Percentiles rank a stretch among this genome's conserved stretches.
These are phyloP conservation scores for Bedellia somnulentella DNA, from an alignment of 2,888 invertebrate species.

Conservation along the genomic window DNA sequence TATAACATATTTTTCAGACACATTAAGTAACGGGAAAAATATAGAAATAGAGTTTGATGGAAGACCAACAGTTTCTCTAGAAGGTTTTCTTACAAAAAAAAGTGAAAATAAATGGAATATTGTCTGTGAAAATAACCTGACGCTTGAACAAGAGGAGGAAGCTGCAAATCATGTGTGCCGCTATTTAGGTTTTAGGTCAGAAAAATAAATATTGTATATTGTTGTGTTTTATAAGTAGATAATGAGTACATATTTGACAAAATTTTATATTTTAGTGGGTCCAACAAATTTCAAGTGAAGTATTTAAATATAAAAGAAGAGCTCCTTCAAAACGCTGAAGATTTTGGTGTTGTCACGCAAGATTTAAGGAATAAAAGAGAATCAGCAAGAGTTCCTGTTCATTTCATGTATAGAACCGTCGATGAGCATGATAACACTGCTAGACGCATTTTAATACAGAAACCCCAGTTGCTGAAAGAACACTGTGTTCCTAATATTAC, in stretches of 20 bases:
- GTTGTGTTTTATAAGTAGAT: too few species aligned
- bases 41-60: slow-evolving; percentile 63
- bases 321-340: slow-evolving; percentile 14
- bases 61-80: slow-evolving; percentile 58
- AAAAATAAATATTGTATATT: too few species aligned
- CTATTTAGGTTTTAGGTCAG: slow-evolving; percentile 68
- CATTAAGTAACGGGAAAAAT: slow-evolving; percentile 66
- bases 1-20: slow-evolving; percentile 59
- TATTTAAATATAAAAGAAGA: slow-evolving; percentile 34
- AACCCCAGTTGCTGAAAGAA: slow-evolving; percentile 39
- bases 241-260: too few species aligned
- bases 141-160: slow-evolving; percentile 36
- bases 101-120: slow-evolving; percentile 67
- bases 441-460: slow-evolving; percentile 25
- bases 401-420: slow-evolving; percentile 25
- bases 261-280: slow-evolving; percentile 36
- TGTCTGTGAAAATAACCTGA: slow-evolving; percentile 57
- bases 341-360: too few species aligned
- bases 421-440: slow-evolving; percentile 16
- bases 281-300: slow-evolving; percentile 34
- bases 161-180: slow-evolving; percentile 64
- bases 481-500: slow-evolving; percentile 44
- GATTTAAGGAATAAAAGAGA: slow-evolving; percentile 23
- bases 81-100: slow-evolving; percentile 67
- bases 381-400: slow-evolving; percentile 19